Evolutionary conservation across 2,113 vertebrate species (phyloP).

Genomic region (Nibea coibor): DNA sequence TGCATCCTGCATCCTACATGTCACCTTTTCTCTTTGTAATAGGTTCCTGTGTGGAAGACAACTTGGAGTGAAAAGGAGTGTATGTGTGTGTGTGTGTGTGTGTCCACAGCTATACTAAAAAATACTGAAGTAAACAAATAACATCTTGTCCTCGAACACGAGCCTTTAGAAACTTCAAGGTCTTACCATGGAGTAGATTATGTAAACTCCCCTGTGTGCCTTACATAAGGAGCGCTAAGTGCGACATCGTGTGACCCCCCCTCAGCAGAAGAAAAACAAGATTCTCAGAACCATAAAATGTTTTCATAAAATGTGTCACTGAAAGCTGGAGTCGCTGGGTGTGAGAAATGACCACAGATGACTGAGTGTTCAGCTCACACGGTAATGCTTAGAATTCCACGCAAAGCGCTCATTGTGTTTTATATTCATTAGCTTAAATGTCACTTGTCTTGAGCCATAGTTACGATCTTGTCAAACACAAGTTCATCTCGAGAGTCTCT

Average conservation of each 20-base stretch:
- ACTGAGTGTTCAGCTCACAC: background rate
- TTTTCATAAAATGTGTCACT: slow-evolving; percentile 25
- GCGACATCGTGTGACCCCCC: slow-evolving; percentile 17
- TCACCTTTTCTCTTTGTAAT: slow-evolving; percentile 67
- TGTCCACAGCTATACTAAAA: background rate
- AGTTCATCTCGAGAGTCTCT: slow-evolving; percentile 4
- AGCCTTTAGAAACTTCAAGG: slow-evolving; percentile 37
- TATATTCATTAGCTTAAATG: background rate
- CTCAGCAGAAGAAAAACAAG: slow-evolving; percentile 4
- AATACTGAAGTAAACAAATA: slow-evolving; percentile 40
- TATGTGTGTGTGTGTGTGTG: background rate
- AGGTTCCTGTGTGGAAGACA: slow-evolving; percentile 58
- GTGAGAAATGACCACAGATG: slow-evolving; percentile 11
- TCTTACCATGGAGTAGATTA: slow-evolving; percentile 47
- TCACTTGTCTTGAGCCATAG: slow-evolving; percentile 3
- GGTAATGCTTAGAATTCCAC: background rate
- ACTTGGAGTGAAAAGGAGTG: slow-evolving; percentile 38
- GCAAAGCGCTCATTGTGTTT: background rate
- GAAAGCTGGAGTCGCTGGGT: background rate
- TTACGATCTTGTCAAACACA: background rate
- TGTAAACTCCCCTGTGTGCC: slow-evolving; percentile 35
- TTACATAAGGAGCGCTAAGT: slow-evolving; percentile 49
- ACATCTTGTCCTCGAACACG: slow-evolving; percentile 17
- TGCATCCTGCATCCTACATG: slow-evolving; percentile 60
- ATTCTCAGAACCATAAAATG: slow-evolving; percentile 1